phyloP scores from a whole-genome alignment of 1,140 invertebrate species.

The Bombyx mori region DNA sequence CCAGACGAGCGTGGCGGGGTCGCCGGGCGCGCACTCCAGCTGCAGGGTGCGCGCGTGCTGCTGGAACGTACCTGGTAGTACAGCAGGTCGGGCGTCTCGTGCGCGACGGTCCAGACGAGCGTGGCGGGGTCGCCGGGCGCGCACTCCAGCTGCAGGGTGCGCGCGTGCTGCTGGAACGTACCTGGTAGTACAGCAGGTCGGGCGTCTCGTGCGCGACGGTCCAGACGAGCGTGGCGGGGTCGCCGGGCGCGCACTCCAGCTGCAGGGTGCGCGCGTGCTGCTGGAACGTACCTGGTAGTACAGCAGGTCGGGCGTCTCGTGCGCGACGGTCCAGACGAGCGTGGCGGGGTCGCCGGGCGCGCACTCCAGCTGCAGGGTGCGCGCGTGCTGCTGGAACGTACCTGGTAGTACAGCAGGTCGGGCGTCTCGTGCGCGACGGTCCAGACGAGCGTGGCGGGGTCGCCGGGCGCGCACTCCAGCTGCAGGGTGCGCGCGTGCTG shows the following conservation, averaged over 20 bases:
- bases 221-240: slow-evolving; percentile 83
- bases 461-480: slow-evolving; percentile 81
- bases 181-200: slow-evolving; percentile 85
- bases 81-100: slow-evolving; percentile 83
- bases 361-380: slow-evolving; percentile 83
- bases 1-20: slow-evolving; percentile 83
- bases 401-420: slow-evolving; percentile 85
- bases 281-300: slow-evolving; percentile 90
- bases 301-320: slow-evolving; percentile 83
- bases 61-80: slow-evolving; percentile 90
- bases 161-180: slow-evolving; percentile 82
- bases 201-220: slow-evolving; percentile 86
- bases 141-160: slow-evolving; percentile 83
- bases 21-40: slow-evolving; percentile 81
- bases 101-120: slow-evolving; percentile 86
- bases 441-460: slow-evolving; percentile 83
- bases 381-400: slow-evolving; percentile 82
- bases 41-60: too few relatives aligned
- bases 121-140: slow-evolving; percentile 79
- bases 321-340: slow-evolving; percentile 86
- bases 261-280: too few relatives aligned
- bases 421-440: slow-evolving; percentile 86
- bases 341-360: slow-evolving; percentile 79
- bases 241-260: slow-evolving; percentile 81
- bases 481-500: too few relatives aligned